Percentiles rank a stretch among this genome's conserved stretches.
Conservation (phyloP, 1,140 invertebrate genomes). For the Aphelenchoides besseyi region DNA sequence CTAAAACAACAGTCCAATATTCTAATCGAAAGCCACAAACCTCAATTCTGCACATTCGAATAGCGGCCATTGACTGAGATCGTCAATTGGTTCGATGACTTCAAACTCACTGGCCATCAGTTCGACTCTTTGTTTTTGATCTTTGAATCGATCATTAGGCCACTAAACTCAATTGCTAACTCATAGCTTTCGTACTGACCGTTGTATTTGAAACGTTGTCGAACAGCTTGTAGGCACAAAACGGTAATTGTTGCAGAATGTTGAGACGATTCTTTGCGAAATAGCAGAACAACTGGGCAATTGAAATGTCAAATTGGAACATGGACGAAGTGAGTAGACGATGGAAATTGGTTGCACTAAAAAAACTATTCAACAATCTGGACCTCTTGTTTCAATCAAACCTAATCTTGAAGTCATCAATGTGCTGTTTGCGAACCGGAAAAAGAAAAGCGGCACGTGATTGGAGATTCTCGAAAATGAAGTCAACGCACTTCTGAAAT, state of each 20-base stretch:
- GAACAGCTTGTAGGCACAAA: neutral
- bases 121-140: neutral
- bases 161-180: no score
- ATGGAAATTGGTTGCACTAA: neutral
- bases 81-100: neutral
- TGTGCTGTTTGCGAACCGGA: neutral
- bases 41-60: conserved; percentile 20
- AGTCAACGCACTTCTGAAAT: conserved; percentile 12
- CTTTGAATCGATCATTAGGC: neutral
- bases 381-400: neutral
- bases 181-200: no score
- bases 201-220: no score
- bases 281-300: conserved; percentile 27
- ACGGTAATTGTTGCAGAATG: neutral
- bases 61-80: neutral
- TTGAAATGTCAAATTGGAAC: conserved; percentile 23
- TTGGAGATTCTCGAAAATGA: conserved; percentile 15
- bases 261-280: conserved; percentile 17
- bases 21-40: conserved; percentile 7
- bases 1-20: neutral
- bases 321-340: neutral
- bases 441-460: conserved; percentile 1
- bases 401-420: conserved; percentile 11
- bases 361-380: neutral
- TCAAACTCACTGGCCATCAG: neutral